A percentile compares a stretch with the other conserved stretches of the same genome.
Evolutionary conservation across 35 echinoderm and acorn worm species (phyloP).

Genomic region (Amphiura filiformis): DNA sequence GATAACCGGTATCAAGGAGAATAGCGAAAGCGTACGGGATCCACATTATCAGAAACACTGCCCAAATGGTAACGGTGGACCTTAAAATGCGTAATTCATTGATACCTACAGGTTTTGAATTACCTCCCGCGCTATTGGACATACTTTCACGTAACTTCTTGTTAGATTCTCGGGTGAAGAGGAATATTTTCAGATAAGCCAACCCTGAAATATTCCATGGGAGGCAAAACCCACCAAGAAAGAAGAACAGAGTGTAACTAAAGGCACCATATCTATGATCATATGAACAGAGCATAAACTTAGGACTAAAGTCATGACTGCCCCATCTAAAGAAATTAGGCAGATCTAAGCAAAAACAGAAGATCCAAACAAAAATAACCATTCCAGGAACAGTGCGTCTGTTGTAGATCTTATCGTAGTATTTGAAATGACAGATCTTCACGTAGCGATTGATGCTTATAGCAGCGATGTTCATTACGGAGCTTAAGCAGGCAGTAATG

Average conservation of each 20-base stretch:
- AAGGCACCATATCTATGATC: neutral
- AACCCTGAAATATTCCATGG: too few species aligned
- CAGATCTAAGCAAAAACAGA: neutral
- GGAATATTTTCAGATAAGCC: neutral
- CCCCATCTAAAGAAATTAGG: constrained; percentile 4
- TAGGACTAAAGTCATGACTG: neutral
- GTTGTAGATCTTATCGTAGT: constrained; percentile 59
- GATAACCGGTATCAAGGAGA: neutral
- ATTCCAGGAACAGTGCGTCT: neutral
- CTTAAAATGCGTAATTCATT: neutral
- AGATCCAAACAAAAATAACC: neutral
- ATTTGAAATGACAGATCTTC: constrained; percentile 22
- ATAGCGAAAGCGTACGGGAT: neutral
- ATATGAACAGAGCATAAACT: constrained; percentile 16
- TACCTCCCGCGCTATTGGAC: neutral
- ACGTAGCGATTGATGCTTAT: constrained; percentile 61
- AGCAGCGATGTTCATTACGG: constrained; percentile 37
- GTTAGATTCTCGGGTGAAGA: neutral
- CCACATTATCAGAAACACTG: constrained; percentile 7
- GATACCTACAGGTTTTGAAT: neutral
- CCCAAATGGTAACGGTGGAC: neutral
- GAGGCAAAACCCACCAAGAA: too few species aligned
- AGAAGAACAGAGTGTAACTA: neutral
- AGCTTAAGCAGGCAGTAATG: constrained; percentile 45
- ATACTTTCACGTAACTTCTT: neutral